Evolutionary conservation across 1,140 invertebrate species (phyloP), one percentile per base, ranked within the genome.

Genomic region (Hyles euphorbiae): DNA sequence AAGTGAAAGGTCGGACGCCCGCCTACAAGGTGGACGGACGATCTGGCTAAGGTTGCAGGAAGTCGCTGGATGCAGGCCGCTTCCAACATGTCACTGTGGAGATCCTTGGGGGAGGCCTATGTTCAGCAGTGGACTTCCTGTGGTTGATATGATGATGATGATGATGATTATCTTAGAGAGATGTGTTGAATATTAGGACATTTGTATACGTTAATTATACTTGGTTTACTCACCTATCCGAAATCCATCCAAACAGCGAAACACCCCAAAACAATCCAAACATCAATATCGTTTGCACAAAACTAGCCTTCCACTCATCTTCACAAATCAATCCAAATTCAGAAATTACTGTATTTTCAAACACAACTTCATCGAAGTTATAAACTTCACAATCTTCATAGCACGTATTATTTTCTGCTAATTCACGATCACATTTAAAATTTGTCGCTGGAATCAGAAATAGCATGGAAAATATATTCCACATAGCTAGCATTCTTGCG

Each of bases 251-350:
- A 64, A 74, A 74, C 2, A 71, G 5, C 7, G 59, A 62, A 8
- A 68, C 60, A 5, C 78, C 78, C 4, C 67, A 1, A 11, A 79
- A 50, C 9, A 79, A 58, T 1, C 75, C 79, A 11, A 78, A 67
- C 73, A 82, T 76, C 5, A 78, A 34, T 46, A 72, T 51, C 5
- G 68, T 63, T 53, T 82, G 77, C 5, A 62, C 55, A 48, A 82
- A 68, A 61, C 69, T 76, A 10, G 67, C 63, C 33, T 78, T 40
- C 78, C 78, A 83, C 8, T 67, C 60, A 46, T 57, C 67, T 2
- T 73, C 64, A 48, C 80, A 83, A 36, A 81, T 76, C 34, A 79
- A 48, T 34, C 57, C 61, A 63, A 72, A 83, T 33, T 75, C 64
- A 22, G 73, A 69, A 59, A 79, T 71, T 5, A 83, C 40, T 32